Percentiles rank a stretch among this genome's conserved stretches.
These are phyloP conservation scores for Fissipunctia ypsillon DNA, from an alignment of 2,888 invertebrate species.

Conservation along the genomic window DNA sequence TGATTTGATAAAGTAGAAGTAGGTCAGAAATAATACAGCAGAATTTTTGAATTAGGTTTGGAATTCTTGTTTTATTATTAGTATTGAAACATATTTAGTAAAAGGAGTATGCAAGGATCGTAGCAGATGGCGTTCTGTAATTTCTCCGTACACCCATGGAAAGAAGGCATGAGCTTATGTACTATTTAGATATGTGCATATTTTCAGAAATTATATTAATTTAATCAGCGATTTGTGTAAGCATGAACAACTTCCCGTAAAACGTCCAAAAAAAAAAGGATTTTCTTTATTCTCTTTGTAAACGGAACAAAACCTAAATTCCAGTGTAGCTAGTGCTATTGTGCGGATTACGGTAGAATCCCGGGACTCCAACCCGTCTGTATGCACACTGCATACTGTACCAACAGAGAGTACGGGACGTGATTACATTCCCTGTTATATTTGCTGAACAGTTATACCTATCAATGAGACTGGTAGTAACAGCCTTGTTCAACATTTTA, in stretches of 20 bases:
- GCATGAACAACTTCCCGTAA: not conserved
- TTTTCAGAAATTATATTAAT: too few relatives aligned
- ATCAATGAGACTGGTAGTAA: not conserved
- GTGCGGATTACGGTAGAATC: conserved; percentile 20
- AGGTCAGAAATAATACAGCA: not conserved
- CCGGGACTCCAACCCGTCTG: not conserved
- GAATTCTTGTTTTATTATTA: not conserved
- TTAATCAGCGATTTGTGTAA: not conserved
- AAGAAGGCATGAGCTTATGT: too few relatives aligned
- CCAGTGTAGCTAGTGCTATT: conserved; percentile 14
- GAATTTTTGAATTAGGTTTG: not conserved
- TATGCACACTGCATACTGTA: conserved; percentile 30
- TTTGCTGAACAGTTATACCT: conserved; percentile 7
- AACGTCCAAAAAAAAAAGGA: conserved; percentile 5
- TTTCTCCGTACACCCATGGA: too few relatives aligned
- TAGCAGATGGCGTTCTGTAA: too few relatives aligned
- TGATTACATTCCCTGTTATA: conserved; percentile 37
- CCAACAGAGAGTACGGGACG: conserved; percentile 10
- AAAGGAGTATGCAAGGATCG: too few relatives aligned
- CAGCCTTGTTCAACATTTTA: not conserved
- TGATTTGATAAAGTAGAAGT: not conserved
- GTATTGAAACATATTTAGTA: not conserved
- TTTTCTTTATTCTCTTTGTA: conserved; percentile 1
- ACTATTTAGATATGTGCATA: too few relatives aligned
- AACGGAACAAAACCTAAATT: conserved; percentile 15